Percentiles rank a stretch among this genome's conserved stretches.
Evolutionary conservation across 1,140 invertebrate species (phyloP).

Genomic region (Stegodyphus mimosarum): DNA sequence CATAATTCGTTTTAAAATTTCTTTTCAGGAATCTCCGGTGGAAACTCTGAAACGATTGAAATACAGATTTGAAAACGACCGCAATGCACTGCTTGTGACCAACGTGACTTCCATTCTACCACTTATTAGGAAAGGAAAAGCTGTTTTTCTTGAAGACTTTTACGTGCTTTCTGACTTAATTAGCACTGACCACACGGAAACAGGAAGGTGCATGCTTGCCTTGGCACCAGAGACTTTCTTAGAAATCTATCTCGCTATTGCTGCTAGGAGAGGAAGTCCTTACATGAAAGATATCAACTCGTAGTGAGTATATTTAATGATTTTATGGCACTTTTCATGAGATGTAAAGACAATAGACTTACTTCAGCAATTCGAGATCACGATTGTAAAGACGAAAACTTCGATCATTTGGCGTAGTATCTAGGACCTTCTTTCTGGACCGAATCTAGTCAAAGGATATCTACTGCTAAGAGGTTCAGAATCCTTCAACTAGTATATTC

Average conservation of each 20-base stretch:
- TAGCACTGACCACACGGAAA: constrained; percentile 9
- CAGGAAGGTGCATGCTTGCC: constrained; percentile 24
- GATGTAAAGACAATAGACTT: no score
- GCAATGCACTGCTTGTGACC: neutral
- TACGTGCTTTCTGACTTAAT: constrained; percentile 34
- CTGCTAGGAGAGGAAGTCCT: constrained; percentile 49
- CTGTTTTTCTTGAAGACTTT: constrained; percentile 26
- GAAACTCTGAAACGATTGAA: constrained; percentile 10
- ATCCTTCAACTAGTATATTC: no score
- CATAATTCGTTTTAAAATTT: neutral
- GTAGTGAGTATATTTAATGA: constrained; percentile 24
- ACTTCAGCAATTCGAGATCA: no score
- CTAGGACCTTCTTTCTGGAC: no score
- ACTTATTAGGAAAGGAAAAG: neutral
- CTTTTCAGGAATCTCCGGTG: constrained; percentile 34
- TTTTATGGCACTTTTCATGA: no score
- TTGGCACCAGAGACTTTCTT: constrained; percentile 12
- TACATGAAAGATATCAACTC: constrained; percentile 43
- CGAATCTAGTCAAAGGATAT: no score
- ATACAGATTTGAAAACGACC: neutral
- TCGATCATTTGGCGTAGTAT: no score
- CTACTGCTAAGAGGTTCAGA: no score
- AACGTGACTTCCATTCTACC: neutral
- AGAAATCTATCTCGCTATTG: constrained; percentile 46
- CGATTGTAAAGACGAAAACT: no score